Evolutionary conservation across 2,888 invertebrate genomes (phyloP).

Genomic region (Dasypogon diadema): DNA sequence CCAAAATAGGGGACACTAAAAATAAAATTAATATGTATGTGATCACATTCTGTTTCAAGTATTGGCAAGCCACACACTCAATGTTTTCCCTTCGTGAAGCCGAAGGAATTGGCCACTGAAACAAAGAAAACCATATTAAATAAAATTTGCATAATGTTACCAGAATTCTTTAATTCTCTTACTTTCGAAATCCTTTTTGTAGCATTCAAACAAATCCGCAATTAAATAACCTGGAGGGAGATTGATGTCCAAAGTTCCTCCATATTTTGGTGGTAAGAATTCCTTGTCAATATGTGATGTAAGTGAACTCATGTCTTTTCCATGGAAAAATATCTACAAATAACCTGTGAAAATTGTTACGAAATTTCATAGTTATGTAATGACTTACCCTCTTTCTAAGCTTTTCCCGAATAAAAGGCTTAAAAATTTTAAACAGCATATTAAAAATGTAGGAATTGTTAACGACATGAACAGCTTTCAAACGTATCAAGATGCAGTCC

Average conservation of each 20-base stretch:
- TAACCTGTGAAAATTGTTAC: no score
- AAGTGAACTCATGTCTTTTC: slow-evolving; percentile 74
- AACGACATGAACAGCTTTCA: slow-evolving; percentile 89
- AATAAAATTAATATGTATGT: slow-evolving; percentile 14
- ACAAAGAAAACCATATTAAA: slow-evolving; percentile 52
- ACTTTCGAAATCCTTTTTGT: slow-evolving; percentile 78
- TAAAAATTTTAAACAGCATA: slow-evolving; percentile 86
- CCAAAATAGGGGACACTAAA: no score
- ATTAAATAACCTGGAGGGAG: slow-evolving; percentile 75
- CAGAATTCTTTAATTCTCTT: no score
- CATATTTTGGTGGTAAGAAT: slow-evolving; percentile 75
- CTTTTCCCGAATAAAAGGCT: slow-evolving; percentile 89
- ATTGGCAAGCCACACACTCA: background rate
- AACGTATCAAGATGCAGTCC: slow-evolving; percentile 83
- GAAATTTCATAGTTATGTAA: no score
- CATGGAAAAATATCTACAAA: slow-evolving; percentile 78
- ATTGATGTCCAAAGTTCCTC: slow-evolving; percentile 74
- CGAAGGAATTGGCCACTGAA: slow-evolving; percentile 70
- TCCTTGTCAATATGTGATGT: slow-evolving; percentile 72
- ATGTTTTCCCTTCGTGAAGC: slow-evolving; percentile 63
- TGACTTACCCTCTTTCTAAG: slow-evolving; percentile 80
- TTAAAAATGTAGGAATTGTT: slow-evolving; percentile 90
- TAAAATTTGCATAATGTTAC: background rate
- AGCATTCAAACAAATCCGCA: slow-evolving; percentile 76
- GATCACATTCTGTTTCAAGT: slow-evolving; percentile 29